Conservation (phyloP, 2,888 invertebrate species). For the Cremastinae sp. region DNA sequence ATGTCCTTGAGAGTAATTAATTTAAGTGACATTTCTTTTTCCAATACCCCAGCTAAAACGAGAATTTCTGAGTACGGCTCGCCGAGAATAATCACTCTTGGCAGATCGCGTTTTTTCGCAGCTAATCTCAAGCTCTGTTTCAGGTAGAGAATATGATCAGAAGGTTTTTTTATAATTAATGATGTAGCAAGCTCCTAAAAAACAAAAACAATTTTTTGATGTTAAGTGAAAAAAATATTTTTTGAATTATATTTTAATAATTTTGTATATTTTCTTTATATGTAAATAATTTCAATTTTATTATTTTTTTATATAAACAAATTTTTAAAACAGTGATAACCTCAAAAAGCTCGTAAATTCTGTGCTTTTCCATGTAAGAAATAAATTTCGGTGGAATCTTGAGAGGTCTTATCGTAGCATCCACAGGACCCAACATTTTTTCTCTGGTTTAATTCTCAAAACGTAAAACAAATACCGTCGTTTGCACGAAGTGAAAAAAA, state of each 20-base stretch:
- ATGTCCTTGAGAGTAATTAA: conserved; percentile 60
- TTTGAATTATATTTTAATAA: background rate
- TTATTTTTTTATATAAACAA: conserved; percentile 60
- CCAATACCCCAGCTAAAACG: conserved; percentile 65
- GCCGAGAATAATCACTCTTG: conserved; percentile 82
- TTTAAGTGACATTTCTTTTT: conserved; percentile 62
- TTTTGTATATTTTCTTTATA: background rate
- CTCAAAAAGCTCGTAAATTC: conserved; percentile 85
- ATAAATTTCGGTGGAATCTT: conserved; percentile 80
- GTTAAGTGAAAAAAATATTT: conserved; percentile 10
- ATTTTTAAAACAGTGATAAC: too few relatives aligned
- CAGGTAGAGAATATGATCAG: conserved; percentile 84
- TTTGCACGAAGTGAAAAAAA: too few relatives aligned
- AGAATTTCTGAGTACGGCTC: conserved; percentile 79
- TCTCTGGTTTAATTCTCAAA: background rate
- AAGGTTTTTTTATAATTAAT: conserved; percentile 83
- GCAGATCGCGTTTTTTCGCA: conserved; percentile 80
- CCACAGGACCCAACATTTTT: conserved; percentile 61
- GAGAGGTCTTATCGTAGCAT: conserved; percentile 60
- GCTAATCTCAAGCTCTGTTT: conserved; percentile 82
- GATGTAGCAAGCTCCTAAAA: conserved; percentile 83
- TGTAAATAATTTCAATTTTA: background rate
- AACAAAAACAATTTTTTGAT: background rate
- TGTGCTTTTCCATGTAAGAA: conserved; percentile 85
- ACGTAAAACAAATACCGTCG: too few relatives aligned